A percentile compares a stretch with the other conserved stretches of the same genome.
Evolutionary conservation across 2,888 invertebrate species (phyloP).

Genomic region (Meganola albula): DNA sequence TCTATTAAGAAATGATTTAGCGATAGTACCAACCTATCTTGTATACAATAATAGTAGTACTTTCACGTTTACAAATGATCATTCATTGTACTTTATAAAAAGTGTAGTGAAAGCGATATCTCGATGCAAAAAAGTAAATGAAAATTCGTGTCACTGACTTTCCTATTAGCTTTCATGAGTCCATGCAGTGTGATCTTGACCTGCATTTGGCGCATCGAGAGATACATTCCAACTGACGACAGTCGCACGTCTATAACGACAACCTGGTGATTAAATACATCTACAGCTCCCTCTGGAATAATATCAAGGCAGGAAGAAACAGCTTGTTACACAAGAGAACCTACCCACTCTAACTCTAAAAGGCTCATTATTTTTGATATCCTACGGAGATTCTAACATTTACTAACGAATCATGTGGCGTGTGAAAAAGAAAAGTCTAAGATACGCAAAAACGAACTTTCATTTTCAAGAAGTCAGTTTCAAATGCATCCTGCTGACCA

Average conservation of each 20-base stretch:
- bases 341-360: no score
- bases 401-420: no score
- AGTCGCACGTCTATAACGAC: no score
- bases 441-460: no score
- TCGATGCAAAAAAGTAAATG: slow-evolving; percentile 68
- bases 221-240: no score
- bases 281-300: no score
- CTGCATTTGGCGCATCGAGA: slow-evolving; percentile 37
- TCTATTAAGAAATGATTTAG: slow-evolving; percentile 37
- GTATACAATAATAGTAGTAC: slow-evolving; percentile 57
- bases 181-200: slow-evolving; percentile 50
- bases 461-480: slow-evolving; percentile 23
- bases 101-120: slow-evolving; percentile 76
- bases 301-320: no score
- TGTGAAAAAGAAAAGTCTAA: no score
- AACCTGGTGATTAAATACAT: no score
- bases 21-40: slow-evolving; percentile 27
- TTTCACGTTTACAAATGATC: slow-evolving; percentile 69
- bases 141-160: slow-evolving; percentile 73
- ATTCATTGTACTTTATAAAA: slow-evolving; percentile 65
- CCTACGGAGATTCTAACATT: no score
- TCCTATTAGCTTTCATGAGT: slow-evolving; percentile 56
- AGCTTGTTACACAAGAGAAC: no score
- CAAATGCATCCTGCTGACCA: slow-evolving; percentile 21
- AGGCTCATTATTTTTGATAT: no score